Conservation (phyloP, 2,113 vertebrate genomes). For the Uropsilus gracilis region DNA sequence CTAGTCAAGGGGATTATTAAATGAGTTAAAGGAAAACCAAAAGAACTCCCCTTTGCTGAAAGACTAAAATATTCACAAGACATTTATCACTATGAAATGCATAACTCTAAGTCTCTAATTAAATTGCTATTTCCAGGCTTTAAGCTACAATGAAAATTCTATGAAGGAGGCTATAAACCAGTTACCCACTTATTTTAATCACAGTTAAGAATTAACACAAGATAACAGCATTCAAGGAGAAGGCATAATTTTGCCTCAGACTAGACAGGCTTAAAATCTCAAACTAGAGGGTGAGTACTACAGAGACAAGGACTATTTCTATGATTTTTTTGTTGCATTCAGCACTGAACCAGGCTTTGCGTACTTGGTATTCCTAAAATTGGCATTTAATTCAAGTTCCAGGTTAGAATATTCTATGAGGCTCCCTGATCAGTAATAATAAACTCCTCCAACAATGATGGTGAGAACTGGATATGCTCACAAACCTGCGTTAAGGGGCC, state of each 20-base stretch:
- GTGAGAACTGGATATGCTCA: background rate
- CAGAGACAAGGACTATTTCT: background rate
- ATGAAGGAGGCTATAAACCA: conserved; percentile 71
- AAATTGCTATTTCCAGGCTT: conserved; percentile 73
- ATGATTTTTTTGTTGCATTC: background rate
- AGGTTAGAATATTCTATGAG: conserved; percentile 5
- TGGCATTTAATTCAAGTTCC: conserved; percentile 27
- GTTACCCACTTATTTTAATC: conserved; percentile 73
- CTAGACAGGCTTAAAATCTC: background rate
- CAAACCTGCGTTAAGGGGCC: background rate
- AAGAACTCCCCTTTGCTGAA: conserved; percentile 68
- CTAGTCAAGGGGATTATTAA: conserved; percentile 47
- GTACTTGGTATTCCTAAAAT: conserved; percentile 29
- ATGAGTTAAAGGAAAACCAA: conserved; percentile 48
- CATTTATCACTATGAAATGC: conserved; percentile 74
- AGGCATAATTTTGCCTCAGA: conserved; percentile 46
- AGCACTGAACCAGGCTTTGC: background rate
- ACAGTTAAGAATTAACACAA: conserved; percentile 72
- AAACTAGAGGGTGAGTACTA: background rate
- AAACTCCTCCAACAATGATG: conserved; percentile 56
- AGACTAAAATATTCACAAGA: conserved; percentile 72
- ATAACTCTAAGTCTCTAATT: conserved; percentile 72
- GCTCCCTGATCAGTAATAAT: conserved; percentile 41
- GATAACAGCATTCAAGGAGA: conserved; percentile 60
- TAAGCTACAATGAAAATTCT: conserved; percentile 73